A percentile compares a stretch with the other conserved stretches of the same genome.
Conservation (phyloP, 37 sponge, comb jelly and placozoan genomes). For the Spongilla lacustris region DNA sequence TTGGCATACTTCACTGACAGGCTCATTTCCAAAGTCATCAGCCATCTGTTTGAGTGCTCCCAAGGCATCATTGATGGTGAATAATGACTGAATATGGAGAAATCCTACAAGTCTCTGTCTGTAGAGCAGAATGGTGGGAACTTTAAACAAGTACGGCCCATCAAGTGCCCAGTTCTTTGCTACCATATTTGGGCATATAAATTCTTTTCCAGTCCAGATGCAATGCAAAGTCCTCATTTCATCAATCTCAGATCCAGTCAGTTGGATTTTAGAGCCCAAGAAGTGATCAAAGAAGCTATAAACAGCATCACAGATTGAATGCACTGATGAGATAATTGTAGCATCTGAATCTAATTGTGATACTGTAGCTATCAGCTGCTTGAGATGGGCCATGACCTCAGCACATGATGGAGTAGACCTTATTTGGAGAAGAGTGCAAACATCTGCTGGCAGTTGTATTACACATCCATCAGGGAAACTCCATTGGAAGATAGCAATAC, state of each 20-base stretch:
- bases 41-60: background rate
- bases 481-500: background rate
- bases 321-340: background rate
- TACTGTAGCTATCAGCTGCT: background rate
- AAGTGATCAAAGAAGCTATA: conserved; percentile 11
- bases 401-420: background rate
- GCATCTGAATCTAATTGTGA: background rate
- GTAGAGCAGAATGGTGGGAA: background rate
- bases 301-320: background rate
- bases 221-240: background rate
- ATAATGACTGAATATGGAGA: conserved; percentile 5
- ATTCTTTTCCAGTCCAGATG: conserved; percentile 56
- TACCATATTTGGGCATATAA: conserved; percentile 13
- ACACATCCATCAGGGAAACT: background rate
- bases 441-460: background rate
- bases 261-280: background rate
- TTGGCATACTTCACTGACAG: conserved; percentile 7
- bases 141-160: conserved; percentile 48
- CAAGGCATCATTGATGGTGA: background rate
- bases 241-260: background rate
- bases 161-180: conserved; percentile 20
- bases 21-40: conserved; percentile 4
- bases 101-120: background rate
- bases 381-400: background rate
- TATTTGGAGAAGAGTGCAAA: conserved; percentile 11